Evolutionary conservation across 2,797 vertebrate genomes (phyloP), one percentile per base, ranked within the genome.

Genomic region (Spinibarbus caldwelli): DNA sequence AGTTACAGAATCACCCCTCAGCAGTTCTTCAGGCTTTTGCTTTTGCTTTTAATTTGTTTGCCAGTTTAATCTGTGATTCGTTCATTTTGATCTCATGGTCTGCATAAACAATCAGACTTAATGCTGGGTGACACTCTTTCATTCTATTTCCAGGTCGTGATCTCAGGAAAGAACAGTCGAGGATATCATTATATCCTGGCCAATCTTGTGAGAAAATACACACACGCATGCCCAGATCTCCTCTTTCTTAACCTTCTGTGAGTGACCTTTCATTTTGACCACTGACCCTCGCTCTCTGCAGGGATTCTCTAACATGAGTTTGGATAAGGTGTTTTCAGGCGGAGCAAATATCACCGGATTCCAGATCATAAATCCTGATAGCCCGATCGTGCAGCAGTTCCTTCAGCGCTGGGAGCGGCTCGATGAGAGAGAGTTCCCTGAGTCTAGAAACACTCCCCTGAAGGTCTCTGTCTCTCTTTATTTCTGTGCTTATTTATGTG

Each of bases 101-200:
- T 71, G 36, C 49, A 31, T 43, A 71, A 38, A 45, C 36, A 43
- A 59, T 57, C 17, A 57, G 15, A 14, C 45, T 54, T 38, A 52
- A 26, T 71, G 15, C 67, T 57, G 21, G 14, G 8, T 83, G 41
- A 82, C 36, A 73, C 5, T 59, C 49, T 59, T 31, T n/a, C 21
- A n/a, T 34, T 89, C 89, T 91, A 84, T 80, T 86, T 93, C 77
- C 94, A 99, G 98, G 97, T 97, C 89, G 97, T 97, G 92, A 95
- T 94, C 93, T 96, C 97, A 0, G 97, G 97, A 85, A 99, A 99
- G 91, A 98, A 99, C 93, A 95, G 95, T 86, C 95, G 97, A 95
- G 97, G 97, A 91, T 99, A 98, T 94, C 98, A 99, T 93, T 99
- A 99, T 91, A 98, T 99, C 94, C 94, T 99, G 71, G 97, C 97